Evolutionary conservation across 2,888 invertebrate species (phyloP).

Genomic region (Sicus ferrugineus): DNA sequence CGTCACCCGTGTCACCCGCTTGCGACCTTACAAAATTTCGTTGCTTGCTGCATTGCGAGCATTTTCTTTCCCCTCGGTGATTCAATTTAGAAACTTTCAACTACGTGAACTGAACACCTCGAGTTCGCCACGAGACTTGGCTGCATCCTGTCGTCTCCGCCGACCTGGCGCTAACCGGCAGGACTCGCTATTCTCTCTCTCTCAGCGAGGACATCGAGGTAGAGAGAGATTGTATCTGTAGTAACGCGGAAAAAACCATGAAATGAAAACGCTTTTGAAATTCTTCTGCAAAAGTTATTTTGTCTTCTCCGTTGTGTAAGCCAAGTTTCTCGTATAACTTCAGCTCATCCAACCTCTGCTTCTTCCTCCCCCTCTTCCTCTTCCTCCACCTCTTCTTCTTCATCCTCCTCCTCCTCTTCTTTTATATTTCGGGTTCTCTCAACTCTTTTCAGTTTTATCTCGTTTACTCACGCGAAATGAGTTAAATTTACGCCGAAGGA

Average conservation of each 20-base stretch:
- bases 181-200: too few relatives aligned
- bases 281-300: conserved; percentile 24
- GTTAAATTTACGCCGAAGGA: conserved; percentile 41
- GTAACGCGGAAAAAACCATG: background rate
- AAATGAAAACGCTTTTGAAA: conserved; percentile 22
- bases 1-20: background rate
- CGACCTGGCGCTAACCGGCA: too few relatives aligned
- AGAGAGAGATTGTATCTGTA: background rate
- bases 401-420: background rate
- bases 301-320: conserved; percentile 1
- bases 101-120: conserved; percentile 33
- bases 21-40: conserved; percentile 7
- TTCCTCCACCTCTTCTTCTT: background rate
- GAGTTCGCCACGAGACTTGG: background rate
- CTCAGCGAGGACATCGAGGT: background rate
- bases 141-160: conserved; percentile 1
- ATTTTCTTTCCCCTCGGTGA: conserved; percentile 16
- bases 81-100: conserved; percentile 37
- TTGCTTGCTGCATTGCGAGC: background rate
- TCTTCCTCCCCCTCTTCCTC: background rate
- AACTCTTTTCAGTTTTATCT: background rate
- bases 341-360: background rate
- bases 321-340: background rate
- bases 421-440: background rate
- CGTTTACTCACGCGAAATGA: conserved; percentile 34